Evolutionary conservation across 2,797 vertebrate genomes (phyloP).

Genomic region (Myotis planiceps): DNA sequence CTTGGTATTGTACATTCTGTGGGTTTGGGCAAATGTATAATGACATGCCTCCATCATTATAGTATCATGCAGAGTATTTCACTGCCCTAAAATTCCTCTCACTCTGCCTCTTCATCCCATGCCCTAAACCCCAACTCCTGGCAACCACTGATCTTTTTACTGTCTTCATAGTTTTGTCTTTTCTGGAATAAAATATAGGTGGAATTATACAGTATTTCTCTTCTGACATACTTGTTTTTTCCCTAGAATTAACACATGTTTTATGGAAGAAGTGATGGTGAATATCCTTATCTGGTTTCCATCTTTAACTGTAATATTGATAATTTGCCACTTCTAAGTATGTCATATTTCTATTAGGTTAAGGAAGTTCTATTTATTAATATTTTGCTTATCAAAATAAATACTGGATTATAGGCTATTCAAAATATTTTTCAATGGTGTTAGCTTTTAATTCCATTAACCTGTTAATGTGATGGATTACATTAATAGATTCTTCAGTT

Average conservation of each 20-base stretch:
- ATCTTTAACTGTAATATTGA: not conserved
- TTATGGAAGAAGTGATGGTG: not conserved
- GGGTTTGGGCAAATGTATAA: not conserved
- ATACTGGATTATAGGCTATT: not conserved
- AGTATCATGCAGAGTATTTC: not conserved
- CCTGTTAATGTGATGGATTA: conserved; percentile 23
- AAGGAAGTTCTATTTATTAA: not conserved
- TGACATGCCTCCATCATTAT: not conserved
- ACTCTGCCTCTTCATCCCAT: not conserved
- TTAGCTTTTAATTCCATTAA: conserved; percentile 1
- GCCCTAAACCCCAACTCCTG: not conserved
- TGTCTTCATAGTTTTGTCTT: not conserved
- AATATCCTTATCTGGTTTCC: not conserved
- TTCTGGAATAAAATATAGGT: not conserved
- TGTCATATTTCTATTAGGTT: not conserved
- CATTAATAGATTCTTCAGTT: not conserved
- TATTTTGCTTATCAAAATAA: not conserved
- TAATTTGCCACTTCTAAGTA: not conserved
- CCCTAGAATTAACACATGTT: not conserved
- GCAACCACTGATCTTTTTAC: not conserved
- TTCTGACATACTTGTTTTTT: not conserved
- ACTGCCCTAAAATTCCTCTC: not conserved
- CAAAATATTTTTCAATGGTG: not conserved
- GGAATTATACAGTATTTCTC: not conserved
- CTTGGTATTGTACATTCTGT: not conserved